Conservation (phyloP, 1,140 invertebrate species). For the Cataglyphis hispanica region DNA sequence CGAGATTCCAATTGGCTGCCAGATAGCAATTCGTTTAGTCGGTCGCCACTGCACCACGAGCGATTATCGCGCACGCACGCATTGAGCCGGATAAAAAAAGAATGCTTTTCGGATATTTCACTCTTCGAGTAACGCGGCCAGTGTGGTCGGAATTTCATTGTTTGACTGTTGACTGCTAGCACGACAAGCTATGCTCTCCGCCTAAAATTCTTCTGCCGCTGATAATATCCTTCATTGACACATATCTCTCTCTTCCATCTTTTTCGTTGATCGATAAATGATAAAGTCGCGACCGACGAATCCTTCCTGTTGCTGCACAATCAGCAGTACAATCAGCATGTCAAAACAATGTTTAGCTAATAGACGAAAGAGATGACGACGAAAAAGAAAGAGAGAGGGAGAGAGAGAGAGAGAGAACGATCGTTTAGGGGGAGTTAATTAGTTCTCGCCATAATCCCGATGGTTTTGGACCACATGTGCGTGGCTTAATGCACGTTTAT, state of each 20-base stretch:
- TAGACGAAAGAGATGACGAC: background rate
- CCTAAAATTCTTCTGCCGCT: background rate
- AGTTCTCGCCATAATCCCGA: slow-evolving; percentile 71
- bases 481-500: slow-evolving; percentile 71
- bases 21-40: slow-evolving; percentile 69
- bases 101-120: slow-evolving; percentile 35
- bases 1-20: slow-evolving; percentile 66
- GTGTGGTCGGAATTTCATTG: slow-evolving; percentile 15
- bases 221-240: background rate
- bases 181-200: background rate
- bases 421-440: slow-evolving; percentile 65
- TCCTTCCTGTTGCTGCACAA: background rate
- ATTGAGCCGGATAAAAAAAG: slow-evolving; percentile 23
- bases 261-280: background rate
- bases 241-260: background rate
- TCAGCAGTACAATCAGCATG: slow-evolving; percentile 29
- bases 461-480: slow-evolving; percentile 72
- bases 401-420: slow-evolving; percentile 4
- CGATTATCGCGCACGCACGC: slow-evolving; percentile 56
- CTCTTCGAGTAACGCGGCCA: slow-evolving; percentile 4
- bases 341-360: slow-evolving; percentile 1
- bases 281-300: background rate
- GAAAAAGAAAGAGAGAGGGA: background rate
- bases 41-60: slow-evolving; percentile 55
- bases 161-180: background rate